A percentile compares a stretch with the other conserved stretches of the same genome.
Evolutionary conservation across 2,888 invertebrate genomes (phyloP).

Genomic region (Agrenia bidenticulata): DNA sequence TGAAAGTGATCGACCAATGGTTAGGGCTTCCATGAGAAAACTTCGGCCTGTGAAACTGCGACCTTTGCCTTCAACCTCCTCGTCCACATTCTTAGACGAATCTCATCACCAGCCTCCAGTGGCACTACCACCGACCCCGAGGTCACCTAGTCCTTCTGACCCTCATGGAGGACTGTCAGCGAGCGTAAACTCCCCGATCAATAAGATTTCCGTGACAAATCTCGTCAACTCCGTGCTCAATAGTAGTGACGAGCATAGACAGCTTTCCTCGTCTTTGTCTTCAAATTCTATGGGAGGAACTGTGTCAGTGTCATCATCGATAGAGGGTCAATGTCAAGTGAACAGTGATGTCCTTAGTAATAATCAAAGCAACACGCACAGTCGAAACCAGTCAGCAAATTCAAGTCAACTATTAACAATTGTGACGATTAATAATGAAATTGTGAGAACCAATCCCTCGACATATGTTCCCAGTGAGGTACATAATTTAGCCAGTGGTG

Average conservation of each 20-base stretch:
- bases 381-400: constrained; percentile 35
- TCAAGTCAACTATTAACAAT: constrained; percentile 23
- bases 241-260: constrained; percentile 18
- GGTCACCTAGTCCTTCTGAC: constrained; percentile 29
- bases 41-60: constrained; percentile 43
- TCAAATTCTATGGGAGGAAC: too few relatives aligned
- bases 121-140: constrained; percentile 32
- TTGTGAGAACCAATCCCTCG: background rate
- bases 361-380: constrained; percentile 18
- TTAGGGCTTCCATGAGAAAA: constrained; percentile 52
- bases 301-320: too few relatives aligned
- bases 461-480: background rate
- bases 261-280: too few relatives aligned
- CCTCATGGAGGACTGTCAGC: constrained; percentile 25
- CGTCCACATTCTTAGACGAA: constrained; percentile 19
- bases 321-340: too few relatives aligned
- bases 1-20: constrained; percentile 51
- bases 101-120: constrained; percentile 24
- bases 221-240: constrained; percentile 36
- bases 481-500: too few relatives aligned
- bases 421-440: constrained; percentile 2
- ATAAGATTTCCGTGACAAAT: constrained; percentile 45
- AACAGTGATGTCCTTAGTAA: background rate
- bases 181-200: constrained; percentile 43
- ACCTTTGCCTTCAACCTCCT: constrained; percentile 28